Evolutionary conservation across 1,140 invertebrate genomes (phyloP).

Genomic region (Drosophila hydei): DNA sequence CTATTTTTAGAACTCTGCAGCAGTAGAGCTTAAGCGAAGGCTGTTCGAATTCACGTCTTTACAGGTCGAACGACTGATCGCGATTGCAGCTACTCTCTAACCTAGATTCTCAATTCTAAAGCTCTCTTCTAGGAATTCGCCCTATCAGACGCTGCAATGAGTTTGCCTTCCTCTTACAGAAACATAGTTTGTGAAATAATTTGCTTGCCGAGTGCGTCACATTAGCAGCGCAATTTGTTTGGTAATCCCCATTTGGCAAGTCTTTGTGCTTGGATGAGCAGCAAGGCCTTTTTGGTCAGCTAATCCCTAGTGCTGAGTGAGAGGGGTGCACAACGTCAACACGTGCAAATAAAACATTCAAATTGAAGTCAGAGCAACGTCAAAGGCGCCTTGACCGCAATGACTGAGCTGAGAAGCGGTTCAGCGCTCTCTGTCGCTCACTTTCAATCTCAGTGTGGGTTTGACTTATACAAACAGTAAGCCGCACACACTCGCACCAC

Average conservation of each 20-base stretch:
- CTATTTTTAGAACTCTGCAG: too few species aligned
- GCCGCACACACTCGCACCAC: constrained; percentile 28
- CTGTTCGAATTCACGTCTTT: too few species aligned
- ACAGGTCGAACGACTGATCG: too few species aligned
- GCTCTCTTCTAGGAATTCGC: too few species aligned
- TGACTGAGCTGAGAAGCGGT: constrained; percentile 69
- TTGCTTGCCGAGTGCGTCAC: constrained; percentile 39
- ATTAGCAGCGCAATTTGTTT: constrained; percentile 78
- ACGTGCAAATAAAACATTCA: constrained; percentile 80
- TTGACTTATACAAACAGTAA: constrained; percentile 74
- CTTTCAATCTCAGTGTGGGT: constrained; percentile 60
- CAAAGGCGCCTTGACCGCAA: constrained; percentile 73
- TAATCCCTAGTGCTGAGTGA: constrained; percentile 54
- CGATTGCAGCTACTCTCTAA: too few species aligned
- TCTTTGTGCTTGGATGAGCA: constrained; percentile 49
- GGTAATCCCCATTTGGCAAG: constrained; percentile 64
- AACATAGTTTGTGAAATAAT: constrained; percentile 3
- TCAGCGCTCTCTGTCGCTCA: constrained; percentile 27
- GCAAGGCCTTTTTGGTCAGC: constrained; percentile 58
- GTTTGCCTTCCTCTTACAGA: too few species aligned
- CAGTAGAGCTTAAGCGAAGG: too few species aligned
- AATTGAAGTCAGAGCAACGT: constrained; percentile 45
- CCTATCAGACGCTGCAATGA: too few species aligned
- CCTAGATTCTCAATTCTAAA: too few species aligned
- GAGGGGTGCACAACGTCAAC: constrained; percentile 57